Base-by-base conservation (phyloP, 2,797 vertebrate genomes). In the Micrastur ruficollis region DNA sequence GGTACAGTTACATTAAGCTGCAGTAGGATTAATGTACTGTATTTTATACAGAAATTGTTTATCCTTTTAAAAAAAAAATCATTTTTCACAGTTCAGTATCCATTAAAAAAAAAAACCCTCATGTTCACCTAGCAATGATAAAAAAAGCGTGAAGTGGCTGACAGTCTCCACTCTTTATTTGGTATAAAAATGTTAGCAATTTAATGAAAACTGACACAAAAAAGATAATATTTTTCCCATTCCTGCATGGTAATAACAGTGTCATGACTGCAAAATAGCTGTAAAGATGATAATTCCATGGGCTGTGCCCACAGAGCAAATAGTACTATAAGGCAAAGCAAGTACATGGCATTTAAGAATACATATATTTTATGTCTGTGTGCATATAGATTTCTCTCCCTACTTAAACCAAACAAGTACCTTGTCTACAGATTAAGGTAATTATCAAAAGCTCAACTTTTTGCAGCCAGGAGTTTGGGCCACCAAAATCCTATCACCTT, bases 21-120 rank as follows among this genome's bases (percentile, higher is more conserved):
- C 52, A 63, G 72, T 67, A 75, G 91, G 81, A 84, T 97, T 96
- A 96, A 95, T 95, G 95, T 93, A 58, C 92, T 94, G 70, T 96
- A 96, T 94, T 91, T 94, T 90, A 94, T 66, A 86, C 23, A 87
- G 74, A 94, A 95, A 97, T 97, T 98, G 97, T 98, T 98, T 98
- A 98, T 94, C 72, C 95, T 97, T 97, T 96, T 31, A 90, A 96
- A 97, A 90, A 96, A 97, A 95, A 96, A 97, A 85, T 86, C 7
- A 62, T 94, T 94, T 94, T 91, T 93, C 80, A 84, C 81, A 93
- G 76, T 72, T 95, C 90, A 97, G 26, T 87, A 89, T 84, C 87
- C 95, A 47, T 61, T 40, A 79, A 65, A 93, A 88, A 81, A 90
- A 93, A 50, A 36, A 36, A 36, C 36, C 23, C 52, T 90, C 42